Evolutionary conservation across 2,113 vertebrate species (phyloP).

Genomic region (Alosa alosa): DNA sequence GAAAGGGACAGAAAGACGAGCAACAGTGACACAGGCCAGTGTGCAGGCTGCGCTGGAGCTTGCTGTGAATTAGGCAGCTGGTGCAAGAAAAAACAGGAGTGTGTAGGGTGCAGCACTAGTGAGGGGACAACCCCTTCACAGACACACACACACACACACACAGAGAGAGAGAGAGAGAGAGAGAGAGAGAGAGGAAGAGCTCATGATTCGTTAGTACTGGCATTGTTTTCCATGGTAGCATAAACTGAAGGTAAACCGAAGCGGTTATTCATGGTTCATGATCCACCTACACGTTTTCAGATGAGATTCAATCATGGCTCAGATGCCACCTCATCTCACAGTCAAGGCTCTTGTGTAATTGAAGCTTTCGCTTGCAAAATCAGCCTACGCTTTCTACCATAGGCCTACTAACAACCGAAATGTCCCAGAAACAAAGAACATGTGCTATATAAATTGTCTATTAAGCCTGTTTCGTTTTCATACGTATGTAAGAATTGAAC

Average conservation of each 20-base stretch:
- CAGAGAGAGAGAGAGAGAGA: background rate
- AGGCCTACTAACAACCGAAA: background rate
- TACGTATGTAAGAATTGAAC: background rate
- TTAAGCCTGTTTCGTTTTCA: background rate
- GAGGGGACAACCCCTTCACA: slow-evolving; percentile 14
- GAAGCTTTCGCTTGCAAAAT: slow-evolving; percentile 7
- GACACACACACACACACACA: slow-evolving; percentile 42
- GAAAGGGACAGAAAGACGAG: background rate
- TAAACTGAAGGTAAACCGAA: background rate
- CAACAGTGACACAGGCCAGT: background rate
- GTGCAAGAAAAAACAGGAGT: background rate
- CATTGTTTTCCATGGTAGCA: background rate
- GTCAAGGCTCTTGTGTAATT: slow-evolving; percentile 15
- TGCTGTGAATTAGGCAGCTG: background rate
- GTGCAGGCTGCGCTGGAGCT: background rate
- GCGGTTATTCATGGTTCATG: slow-evolving; percentile 12
- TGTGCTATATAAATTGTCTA: background rate
- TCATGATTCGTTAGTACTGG: background rate
- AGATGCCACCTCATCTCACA: background rate
- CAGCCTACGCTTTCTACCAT: background rate
- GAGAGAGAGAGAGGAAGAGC: background rate
- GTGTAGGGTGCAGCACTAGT: background rate
- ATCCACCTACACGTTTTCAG: slow-evolving; percentile 18
- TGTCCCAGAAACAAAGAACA: background rate
- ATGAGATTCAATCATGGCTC: slow-evolving; percentile 10